phyloP scores from a whole-genome alignment of 1,140 invertebrate species.

The Zaprionus ornatus region DNA sequence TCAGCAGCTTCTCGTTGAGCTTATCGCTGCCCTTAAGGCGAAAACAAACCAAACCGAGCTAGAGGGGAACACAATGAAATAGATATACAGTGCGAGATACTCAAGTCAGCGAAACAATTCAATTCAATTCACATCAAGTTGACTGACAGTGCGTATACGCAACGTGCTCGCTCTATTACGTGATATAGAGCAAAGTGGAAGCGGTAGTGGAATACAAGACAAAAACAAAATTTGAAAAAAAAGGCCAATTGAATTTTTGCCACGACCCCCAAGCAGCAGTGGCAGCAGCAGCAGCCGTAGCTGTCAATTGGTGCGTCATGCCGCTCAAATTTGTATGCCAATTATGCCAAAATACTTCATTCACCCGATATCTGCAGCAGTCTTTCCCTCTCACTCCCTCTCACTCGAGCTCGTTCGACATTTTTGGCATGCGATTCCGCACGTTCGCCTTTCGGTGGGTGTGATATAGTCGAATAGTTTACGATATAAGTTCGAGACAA shows the following conservation, averaged over 20 bases:
- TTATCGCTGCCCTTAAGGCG: constrained; percentile 94
- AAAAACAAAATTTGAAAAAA: background rate
- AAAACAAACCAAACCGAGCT: constrained; percentile 94
- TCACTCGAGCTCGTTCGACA: background rate
- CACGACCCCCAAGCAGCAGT: constrained; percentile 34
- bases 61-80: constrained; percentile 40
- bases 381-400: constrained; percentile 18
- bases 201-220: background rate
- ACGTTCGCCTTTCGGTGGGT: constrained; percentile 51
- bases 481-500: constrained; percentile 35
- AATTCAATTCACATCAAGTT: constrained; percentile 18
- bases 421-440: constrained; percentile 61
- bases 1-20: constrained; percentile 96
- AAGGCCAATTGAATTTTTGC: constrained; percentile 40
- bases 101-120: background rate
- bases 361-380: constrained; percentile 45
- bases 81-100: background rate
- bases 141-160: constrained; percentile 39
- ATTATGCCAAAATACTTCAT: constrained; percentile 73
- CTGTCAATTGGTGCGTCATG: constrained; percentile 26
- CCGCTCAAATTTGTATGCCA: constrained; percentile 45
- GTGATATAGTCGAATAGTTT: constrained; percentile 53
- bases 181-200: constrained; percentile 13
- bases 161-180: constrained; percentile 33
- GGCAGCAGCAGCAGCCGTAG: constrained; percentile 33